These are phyloP conservation scores for Phoxinus phoxinus DNA, from an alignment of 2,113 vertebrate genomes.

Conservation along the genomic window DNA sequence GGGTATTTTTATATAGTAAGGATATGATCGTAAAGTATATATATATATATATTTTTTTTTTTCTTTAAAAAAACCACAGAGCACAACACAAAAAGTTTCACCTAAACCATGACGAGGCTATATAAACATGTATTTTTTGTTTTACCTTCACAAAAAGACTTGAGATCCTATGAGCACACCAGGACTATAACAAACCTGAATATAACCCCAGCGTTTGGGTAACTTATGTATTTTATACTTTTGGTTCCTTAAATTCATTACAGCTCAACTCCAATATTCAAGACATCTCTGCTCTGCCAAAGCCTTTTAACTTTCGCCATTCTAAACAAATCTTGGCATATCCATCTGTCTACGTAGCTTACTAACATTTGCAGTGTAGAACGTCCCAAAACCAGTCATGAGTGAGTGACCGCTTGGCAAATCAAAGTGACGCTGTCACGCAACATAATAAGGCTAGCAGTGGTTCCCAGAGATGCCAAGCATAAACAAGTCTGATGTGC, in stretches of 20 bases:
- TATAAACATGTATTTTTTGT: neutral
- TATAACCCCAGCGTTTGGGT: neutral
- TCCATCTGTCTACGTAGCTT: constrained; percentile 4
- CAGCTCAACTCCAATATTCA: too few relatives aligned
- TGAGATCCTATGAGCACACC: neutral
- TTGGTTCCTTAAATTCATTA: neutral
- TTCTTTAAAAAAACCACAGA: too few relatives aligned
- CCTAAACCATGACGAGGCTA: too few relatives aligned
- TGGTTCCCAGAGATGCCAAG: neutral
- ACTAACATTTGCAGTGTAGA: constrained; percentile 5
- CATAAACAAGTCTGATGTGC: neutral
- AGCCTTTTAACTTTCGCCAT: neutral
- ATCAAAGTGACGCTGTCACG: constrained; percentile 36
- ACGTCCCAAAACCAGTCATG: neutral
- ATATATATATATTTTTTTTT: too few relatives aligned
- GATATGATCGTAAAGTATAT: too few relatives aligned
- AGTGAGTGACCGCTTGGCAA: constrained; percentile 21
- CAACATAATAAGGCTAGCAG: neutral
- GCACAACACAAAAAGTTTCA: too few relatives aligned
- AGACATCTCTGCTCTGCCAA: neutral
- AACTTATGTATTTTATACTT: neutral
- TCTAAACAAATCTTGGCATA: constrained; percentile 12
- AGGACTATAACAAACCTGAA: neutral
- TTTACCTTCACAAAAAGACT: neutral
- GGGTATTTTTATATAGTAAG: too few relatives aligned